phyloP scores from a whole-genome alignment of 2,113 vertebrate species.

The Capreolus pygargus region DNA sequence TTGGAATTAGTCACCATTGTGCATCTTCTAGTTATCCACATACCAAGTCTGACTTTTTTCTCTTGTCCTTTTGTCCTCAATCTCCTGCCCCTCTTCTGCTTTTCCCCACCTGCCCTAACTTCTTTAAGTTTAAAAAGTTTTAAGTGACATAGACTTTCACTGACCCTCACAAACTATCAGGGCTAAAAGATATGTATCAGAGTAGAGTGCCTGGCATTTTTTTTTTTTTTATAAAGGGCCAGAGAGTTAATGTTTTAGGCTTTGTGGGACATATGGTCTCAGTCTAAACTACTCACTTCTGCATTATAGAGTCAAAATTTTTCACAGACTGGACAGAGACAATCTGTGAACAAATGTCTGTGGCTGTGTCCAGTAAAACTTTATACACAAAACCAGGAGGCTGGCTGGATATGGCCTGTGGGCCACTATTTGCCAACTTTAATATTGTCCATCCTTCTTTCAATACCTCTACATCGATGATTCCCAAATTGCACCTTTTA shows the following conservation, averaged over 20 bases:
- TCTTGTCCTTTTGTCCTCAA: background rate
- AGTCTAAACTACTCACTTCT: background rate
- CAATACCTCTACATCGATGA: background rate
- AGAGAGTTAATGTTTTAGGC: background rate
- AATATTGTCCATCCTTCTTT: background rate
- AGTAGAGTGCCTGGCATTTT: background rate
- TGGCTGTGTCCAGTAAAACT: background rate
- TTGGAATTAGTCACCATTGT: constrained; percentile 8
- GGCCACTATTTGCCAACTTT: background rate
- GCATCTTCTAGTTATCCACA: constrained; percentile 56
- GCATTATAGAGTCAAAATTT: background rate
- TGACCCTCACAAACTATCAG: background rate
- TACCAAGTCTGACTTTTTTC: background rate
- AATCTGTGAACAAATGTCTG: background rate
- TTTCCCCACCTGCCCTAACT: background rate
- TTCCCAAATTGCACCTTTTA: background rate
- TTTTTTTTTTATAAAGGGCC: background rate
- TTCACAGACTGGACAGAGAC: background rate
- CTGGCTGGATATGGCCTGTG: background rate
- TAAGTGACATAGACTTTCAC: background rate
- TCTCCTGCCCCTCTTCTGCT: background rate
- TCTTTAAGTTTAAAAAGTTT: background rate
- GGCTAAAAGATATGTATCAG: background rate
- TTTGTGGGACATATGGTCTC: background rate
- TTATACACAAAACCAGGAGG: background rate